Percentiles rank a stretch among this genome's conserved stretches.
Conservation (phyloP, 2,888 invertebrate genomes). For the Lithophane ornitopus region DNA sequence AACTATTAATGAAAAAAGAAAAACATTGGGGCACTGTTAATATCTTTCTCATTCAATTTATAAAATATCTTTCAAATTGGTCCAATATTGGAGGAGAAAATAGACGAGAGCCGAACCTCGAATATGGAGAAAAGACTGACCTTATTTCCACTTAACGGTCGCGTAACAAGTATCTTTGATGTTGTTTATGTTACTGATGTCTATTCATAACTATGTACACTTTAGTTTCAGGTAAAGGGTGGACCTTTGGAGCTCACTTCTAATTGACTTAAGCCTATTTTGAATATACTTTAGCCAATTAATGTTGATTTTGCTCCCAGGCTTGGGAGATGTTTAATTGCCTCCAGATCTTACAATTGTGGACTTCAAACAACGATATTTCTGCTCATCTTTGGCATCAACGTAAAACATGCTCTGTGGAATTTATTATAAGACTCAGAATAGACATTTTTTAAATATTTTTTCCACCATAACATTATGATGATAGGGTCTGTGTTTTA, state of each 20-base stretch:
- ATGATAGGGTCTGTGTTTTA: background rate
- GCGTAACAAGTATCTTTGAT: conserved; percentile 16
- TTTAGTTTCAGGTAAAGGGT: background rate
- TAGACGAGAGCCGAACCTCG: too few species aligned
- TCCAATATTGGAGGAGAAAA: too few species aligned
- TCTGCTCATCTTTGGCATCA: background rate
- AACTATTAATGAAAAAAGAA: too few species aligned
- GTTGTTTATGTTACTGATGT: conserved; percentile 1
- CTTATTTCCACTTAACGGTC: too few species aligned
- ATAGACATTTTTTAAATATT: too few species aligned
- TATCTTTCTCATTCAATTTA: too few species aligned
- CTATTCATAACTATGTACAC: background rate
- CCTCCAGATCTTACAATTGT: background rate
- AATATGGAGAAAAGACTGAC: too few species aligned
- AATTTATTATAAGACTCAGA: too few species aligned
- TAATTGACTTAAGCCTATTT: conserved; percentile 37
- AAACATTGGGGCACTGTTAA: too few species aligned
- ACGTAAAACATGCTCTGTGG: background rate
- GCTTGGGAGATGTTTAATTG: conserved; percentile 21
- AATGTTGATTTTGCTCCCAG: conserved; percentile 25
- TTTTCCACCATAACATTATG: too few species aligned
- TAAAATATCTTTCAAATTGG: too few species aligned
- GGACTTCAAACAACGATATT: background rate
- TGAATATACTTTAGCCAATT: conserved; percentile 47
- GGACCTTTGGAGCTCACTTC: background rate